Evolutionary conservation across 2,797 vertebrate genomes (phyloP), one percentile per base, ranked within the genome.

Genomic region (Synaphobranchus kaupii): DNA sequence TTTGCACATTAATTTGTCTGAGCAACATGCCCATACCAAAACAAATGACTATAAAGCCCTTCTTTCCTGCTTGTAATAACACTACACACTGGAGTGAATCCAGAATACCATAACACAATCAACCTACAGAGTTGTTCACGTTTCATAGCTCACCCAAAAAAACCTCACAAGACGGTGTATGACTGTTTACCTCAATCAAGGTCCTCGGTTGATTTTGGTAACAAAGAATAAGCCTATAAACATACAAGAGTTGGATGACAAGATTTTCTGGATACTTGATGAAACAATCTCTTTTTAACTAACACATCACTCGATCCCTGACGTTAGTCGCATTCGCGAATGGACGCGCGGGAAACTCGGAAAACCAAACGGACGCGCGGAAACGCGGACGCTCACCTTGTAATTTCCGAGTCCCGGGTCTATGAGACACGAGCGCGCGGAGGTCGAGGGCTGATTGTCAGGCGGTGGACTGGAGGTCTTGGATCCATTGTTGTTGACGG

Each of bases 331-430:
- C n/a, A 81, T 48, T 48, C 47, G 8, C 5, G 78, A 50, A 50
- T n/a, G 25, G 15, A 39, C 39, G 71, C 71, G 13, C 20, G 47
- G 54, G 68, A 76, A 31, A 54, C 68, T 31, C 82, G 84, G 8
- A 60, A 48, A 60, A 48, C 54, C 66, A 88, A n/a, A 85, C 78
- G 54, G 44, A 52, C 47, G 25, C 84, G 85, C 34, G 8, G 47
- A 47, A 28, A 71, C 82, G 28, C 60, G 71, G 50, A 85, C 25
- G 93, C 94, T 91, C 95, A 99, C 99, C 97, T 98, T 99, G 94
- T 98, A 99, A n/a, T 95, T 90, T 86, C 99, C 99, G 86, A 99
- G 96, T 84, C 97, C 98, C 71, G 98, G 97, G 93, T 99, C 96
- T 87, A 96, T 94, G 71, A 99, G 97, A 91, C 96, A 94, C 0